Base-by-base conservation (phyloP, 23 tunicate genomes). In the Trididemnum nubilum region DNA sequence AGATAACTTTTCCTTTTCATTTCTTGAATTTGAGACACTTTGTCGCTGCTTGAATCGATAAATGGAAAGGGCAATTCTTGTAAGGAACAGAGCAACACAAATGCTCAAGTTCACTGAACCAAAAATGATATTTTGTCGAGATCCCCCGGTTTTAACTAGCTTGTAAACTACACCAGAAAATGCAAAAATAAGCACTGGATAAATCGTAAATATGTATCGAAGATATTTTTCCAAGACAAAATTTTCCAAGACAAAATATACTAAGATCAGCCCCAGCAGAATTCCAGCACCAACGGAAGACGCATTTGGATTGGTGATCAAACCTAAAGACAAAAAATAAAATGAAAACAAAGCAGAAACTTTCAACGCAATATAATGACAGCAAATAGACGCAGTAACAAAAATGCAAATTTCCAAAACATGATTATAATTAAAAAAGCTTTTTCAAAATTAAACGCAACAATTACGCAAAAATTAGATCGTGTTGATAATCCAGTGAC, bases 111-210 rank as follows among this genome's bases (percentile, higher is more conserved):
- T 65, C n/a, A 80, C 63, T 1, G 61, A 38, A 35, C 60, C 49
- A 2, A 80, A 49, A 15, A 80, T 30, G 28, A 80, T 25, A 31
- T 80, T 80, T 39, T 65, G 60, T 34, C 37, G 33, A 5, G 60
- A 26, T 5, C 3, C 73, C 23, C 37, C 27, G 27, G 5, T 35
- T 9, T 34, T 22, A 0, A 1, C 44, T 60, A 80, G 27, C 27
- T 65, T 36, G 58, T 32, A 38, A 28, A 82, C 29, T 9, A 82
- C 31, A 24, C 86, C 65, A 38, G 86, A 67, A 51, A 71, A 31
- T 21, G 78, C 86, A 71, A 82, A 71, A 27, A 82, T 82, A 26
- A 70, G 49, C 3, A 82, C 86, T 33, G 78, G 86, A 34, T 82
- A 82, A 26, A 71, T 52, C 0, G 86, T 82, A 23, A 82, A 69